Conservation (phyloP, 2,888 invertebrate species). For the Oxycera nigricornis region DNA sequence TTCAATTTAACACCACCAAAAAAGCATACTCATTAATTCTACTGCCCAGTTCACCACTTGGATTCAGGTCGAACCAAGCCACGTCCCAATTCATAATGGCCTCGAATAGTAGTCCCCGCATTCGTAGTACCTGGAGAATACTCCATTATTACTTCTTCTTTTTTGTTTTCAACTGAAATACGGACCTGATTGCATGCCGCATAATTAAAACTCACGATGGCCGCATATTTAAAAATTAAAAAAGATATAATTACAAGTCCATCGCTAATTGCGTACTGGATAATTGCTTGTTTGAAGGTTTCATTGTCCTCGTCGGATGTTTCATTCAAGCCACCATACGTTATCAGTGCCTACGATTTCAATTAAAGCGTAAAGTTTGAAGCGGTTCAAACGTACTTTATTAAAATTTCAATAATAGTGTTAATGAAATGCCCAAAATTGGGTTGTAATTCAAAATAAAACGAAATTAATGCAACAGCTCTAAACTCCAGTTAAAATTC, state of each 20-base stretch:
- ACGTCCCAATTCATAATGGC: constrained; percentile 73
- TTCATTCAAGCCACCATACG: constrained; percentile 49
- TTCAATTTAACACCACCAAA: not conserved
- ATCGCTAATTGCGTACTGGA: constrained; percentile 67
- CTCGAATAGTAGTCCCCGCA: constrained; percentile 68
- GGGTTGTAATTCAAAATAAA: no score
- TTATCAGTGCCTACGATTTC: constrained; percentile 60
- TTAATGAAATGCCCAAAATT: no score
- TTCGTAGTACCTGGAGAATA: constrained; percentile 67
- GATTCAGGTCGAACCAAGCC: constrained; percentile 70
- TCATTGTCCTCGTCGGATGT: constrained; percentile 50
- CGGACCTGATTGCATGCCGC: constrained; percentile 62
- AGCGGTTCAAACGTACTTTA: no score
- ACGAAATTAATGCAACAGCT: no score
- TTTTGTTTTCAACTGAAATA: not conserved
- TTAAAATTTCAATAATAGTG: no score
- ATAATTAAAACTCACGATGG: constrained; percentile 70
- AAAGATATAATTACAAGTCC: constrained; percentile 65
- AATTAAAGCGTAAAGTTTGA: no score
- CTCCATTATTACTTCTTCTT: constrained; percentile 20
- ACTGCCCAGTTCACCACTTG: constrained; percentile 72
- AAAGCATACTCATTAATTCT: constrained; percentile 70
- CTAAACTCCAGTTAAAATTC: no score
- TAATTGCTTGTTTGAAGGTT: constrained; percentile 62
- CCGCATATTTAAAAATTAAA: constrained; percentile 66